Evolutionary conservation across 2,797 vertebrate genomes (phyloP).

Genomic region (Lateolabrax maculatus): DNA sequence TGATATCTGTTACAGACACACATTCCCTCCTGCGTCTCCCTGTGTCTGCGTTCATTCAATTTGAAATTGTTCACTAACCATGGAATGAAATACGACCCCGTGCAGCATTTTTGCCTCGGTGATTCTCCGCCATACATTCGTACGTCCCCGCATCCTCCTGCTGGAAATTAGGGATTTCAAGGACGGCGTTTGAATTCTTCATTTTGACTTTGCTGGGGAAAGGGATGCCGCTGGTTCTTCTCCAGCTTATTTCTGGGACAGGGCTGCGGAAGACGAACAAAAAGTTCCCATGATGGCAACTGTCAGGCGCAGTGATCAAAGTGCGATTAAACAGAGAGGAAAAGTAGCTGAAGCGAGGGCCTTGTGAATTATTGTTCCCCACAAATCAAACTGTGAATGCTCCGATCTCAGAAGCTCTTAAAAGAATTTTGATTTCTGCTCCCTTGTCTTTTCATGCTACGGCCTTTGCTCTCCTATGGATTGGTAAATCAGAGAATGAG

Average conservation of each 20-base stretch:
- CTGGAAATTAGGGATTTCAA: conserved; percentile 94
- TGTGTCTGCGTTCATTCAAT: conserved; percentile 29
- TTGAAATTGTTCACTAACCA: conserved; percentile 82
- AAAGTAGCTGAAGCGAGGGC: conserved; percentile 35
- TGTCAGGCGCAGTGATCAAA: conserved; percentile 66
- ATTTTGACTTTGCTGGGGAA: conserved; percentile 92
- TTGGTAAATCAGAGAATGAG: conserved; percentile 55
- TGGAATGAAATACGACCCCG: conserved; percentile 94
- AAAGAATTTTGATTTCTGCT: conserved; percentile 64
- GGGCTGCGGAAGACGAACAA: conserved; percentile 85
- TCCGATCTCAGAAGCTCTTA: conserved; percentile 55
- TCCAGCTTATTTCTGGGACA: conserved; percentile 95
- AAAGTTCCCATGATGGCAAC: conserved; percentile 53
- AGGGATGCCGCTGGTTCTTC: conserved; percentile 91
- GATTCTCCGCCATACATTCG: conserved; percentile 95
- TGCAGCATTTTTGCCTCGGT: conserved; percentile 92
- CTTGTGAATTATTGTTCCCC: conserved; percentile 50
- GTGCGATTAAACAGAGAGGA: conserved; percentile 49
- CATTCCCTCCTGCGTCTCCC: conserved; percentile 13
- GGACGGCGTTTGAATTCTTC: conserved; percentile 91
- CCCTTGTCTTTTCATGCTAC: conserved; percentile 40
- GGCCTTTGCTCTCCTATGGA: conserved; percentile 22
- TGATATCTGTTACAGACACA: conserved; percentile 27
- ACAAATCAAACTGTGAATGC: conserved; percentile 57
- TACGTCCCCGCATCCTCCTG: conserved; percentile 95